A percentile compares a stretch with the other conserved stretches of the same genome.
Conservation (phyloP, 2,113 vertebrate species). For the Micronycteris hirsuta region DNA sequence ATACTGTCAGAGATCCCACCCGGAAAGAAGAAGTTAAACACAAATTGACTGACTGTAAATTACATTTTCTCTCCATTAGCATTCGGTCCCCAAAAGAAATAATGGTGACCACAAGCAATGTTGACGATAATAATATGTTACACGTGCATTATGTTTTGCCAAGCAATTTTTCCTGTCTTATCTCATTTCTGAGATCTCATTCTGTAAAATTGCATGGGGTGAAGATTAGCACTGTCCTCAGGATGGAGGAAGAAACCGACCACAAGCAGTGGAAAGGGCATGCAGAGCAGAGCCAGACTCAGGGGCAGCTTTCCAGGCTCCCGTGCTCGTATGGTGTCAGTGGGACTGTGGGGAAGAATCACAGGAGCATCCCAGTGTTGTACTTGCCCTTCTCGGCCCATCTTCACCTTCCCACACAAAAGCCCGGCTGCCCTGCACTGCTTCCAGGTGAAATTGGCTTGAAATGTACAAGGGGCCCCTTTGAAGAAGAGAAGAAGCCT, state of each 20-base stretch:
- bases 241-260: neutral
- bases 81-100: constrained; percentile 19
- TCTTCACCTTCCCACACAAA: too few relatives aligned
- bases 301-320: neutral
- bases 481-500: neutral
- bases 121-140: neutral
- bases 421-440: neutral
- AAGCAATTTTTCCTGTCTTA: neutral
- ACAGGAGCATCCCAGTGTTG: neutral
- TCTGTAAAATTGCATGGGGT: neutral
- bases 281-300: neutral
- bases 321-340: accelerated
- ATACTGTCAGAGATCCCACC: neutral
- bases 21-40: neutral
- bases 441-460: neutral
- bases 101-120: neutral
- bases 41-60: constrained; percentile 7
- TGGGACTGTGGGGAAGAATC: neutral
- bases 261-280: neutral
- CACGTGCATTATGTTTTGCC: neutral
- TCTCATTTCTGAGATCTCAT: constrained; percentile 13
- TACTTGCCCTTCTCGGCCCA: neutral
- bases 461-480: neutral
- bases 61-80: constrained; percentile 8
- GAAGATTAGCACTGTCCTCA: neutral